Percentiles rank a stretch among this genome's conserved stretches.
phyloP scores from a whole-genome alignment of 2,113 vertebrate species.

The Hepsetus odoe region DNA sequence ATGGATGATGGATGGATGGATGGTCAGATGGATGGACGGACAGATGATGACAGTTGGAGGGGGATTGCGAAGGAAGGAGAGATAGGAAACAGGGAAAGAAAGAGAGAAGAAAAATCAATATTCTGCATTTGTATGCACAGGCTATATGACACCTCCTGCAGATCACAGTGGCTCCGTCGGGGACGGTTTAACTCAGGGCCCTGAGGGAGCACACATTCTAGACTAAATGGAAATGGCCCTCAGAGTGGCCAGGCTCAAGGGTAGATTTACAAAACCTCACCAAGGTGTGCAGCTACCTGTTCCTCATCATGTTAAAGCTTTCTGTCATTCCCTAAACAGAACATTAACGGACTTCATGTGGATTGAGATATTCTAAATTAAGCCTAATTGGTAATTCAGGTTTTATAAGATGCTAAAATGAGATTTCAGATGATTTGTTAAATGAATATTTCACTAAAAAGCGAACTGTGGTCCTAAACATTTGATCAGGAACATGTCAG shows the following conservation, averaged over 20 bases:
- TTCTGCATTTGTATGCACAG: conserved; percentile 75
- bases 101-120: conserved; percentile 73
- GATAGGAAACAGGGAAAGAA: conserved; percentile 44
- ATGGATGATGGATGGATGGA: neutral
- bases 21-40: neutral
- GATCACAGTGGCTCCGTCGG: conserved; percentile 56
- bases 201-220: conserved; percentile 24
- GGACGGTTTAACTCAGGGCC: conserved; percentile 45
- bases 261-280: conserved; percentile 15
- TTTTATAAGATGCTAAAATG: too few relatives aligned
- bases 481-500: neutral
- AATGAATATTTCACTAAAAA: too few relatives aligned
- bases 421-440: too few relatives aligned
- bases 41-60: neutral
- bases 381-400: too few relatives aligned
- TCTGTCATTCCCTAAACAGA: too few relatives aligned
- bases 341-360: too few relatives aligned
- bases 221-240: conserved; percentile 37
- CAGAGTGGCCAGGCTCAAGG: neutral
- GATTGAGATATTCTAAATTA: too few relatives aligned
- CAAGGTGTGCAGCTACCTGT: neutral
- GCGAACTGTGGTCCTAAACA: too few relatives aligned
- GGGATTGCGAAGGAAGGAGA: conserved; percentile 22
- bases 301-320: neutral
- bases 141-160: conserved; percentile 65